These are phyloP conservation scores for Sinonovacula constricta DNA, from an alignment of 1,140 invertebrate genomes.

Conservation along the genomic window DNA sequence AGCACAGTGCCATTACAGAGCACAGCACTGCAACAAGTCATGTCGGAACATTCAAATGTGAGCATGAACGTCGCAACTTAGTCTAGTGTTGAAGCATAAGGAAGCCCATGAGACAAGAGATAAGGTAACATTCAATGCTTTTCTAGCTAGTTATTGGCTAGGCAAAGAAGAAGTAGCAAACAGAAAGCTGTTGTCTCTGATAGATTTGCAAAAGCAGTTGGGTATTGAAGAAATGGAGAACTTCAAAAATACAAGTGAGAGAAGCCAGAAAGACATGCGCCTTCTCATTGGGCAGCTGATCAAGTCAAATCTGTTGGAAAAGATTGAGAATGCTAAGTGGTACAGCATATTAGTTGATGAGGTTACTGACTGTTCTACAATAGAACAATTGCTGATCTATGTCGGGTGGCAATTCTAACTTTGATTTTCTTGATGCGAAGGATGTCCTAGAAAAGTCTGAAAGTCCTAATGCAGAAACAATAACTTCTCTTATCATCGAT, in stretches of 20 bases:
- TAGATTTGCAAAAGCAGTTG: not conserved
- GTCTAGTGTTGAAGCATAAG: not conserved
- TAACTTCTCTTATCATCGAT: too few species aligned
- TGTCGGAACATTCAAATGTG: not conserved
- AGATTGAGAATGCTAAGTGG: conserved; percentile 86
- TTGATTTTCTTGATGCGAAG: too few species aligned
- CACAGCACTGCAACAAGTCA: too few species aligned
- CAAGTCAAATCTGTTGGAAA: conserved; percentile 57
- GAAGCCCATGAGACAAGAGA: conserved; percentile 6
- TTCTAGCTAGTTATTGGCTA: conserved; percentile 9
- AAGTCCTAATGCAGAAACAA: too few species aligned
- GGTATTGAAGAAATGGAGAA: conserved; percentile 9
- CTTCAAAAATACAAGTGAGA: conserved; percentile 8
- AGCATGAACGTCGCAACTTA: not conserved
- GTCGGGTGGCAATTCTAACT: too few species aligned
- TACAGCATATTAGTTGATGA: too few species aligned
- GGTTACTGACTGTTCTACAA: conserved; percentile 7
- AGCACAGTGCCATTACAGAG: conserved; percentile 9
- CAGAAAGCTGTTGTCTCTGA: conserved; percentile 2
- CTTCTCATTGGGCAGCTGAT: conserved; percentile 12
- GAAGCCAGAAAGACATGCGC: conserved; percentile 13
- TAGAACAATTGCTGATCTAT: conserved; percentile 4
- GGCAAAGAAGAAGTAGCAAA: conserved; percentile 8
- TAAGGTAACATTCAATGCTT: conserved; percentile 13
- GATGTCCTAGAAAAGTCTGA: too few species aligned